These are phyloP conservation scores for Andricus curvator DNA, from an alignment of 2,888 invertebrate genomes.

Conservation along the genomic window DNA sequence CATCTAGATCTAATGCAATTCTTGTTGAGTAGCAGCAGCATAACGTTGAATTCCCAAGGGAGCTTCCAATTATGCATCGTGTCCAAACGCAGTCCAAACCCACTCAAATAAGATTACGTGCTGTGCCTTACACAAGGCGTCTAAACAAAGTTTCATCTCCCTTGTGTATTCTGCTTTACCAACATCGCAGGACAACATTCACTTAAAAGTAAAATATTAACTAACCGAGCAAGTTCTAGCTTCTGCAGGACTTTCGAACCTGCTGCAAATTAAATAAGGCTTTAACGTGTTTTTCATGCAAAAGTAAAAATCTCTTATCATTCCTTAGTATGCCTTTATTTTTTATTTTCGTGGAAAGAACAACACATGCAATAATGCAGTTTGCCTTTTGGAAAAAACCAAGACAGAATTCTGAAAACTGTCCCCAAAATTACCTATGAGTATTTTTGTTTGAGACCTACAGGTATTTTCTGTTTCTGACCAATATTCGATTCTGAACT, in stretches of 20 bases:
- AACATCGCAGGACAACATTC: conserved; percentile 37
- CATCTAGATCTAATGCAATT: conserved; percentile 39
- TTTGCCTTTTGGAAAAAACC: not conserved
- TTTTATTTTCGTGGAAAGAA: too few relatives aligned
- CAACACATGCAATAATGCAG: not conserved
- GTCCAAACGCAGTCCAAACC: conserved; percentile 39
- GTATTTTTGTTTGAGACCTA: too few relatives aligned
- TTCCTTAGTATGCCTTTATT: not conserved
- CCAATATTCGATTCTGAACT: too few relatives aligned
- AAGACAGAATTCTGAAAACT: not conserved
- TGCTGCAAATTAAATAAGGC: conserved; percentile 10
- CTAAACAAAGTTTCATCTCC: conserved; percentile 39
- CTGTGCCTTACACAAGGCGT: conserved; percentile 36
- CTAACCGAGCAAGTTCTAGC: conserved; percentile 17
- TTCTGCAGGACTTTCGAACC: conserved; percentile 23
- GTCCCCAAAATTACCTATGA: too few relatives aligned
- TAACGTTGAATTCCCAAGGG: conserved; percentile 33
- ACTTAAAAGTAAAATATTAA: conserved; percentile 40
- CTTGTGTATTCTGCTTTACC: conserved; percentile 36
- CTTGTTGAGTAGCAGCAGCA: conserved; percentile 24
- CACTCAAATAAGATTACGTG: conserved; percentile 41
- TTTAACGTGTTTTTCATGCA: not conserved
- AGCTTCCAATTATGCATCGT: conserved; percentile 38
- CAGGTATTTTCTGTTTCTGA: too few relatives aligned
- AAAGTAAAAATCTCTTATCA: not conserved